Evolutionary conservation across 1,140 invertebrate species (phyloP), one percentile per base, ranked within the genome.

Genomic region (Tachypleus tridentatus): DNA sequence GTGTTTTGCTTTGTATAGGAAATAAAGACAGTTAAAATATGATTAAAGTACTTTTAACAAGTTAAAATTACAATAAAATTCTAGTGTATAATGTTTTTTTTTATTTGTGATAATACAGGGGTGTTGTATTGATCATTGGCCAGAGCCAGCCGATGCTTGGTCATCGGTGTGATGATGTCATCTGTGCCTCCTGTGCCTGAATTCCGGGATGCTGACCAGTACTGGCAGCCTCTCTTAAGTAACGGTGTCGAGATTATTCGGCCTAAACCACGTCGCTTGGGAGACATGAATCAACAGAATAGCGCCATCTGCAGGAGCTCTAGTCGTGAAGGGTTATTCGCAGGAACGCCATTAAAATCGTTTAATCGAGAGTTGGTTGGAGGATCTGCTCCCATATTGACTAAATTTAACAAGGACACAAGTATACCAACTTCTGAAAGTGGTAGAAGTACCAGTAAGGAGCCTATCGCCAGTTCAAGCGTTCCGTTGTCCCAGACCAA

Each of bases 171-270:
- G 66, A 68, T 49, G 50, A 70, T 69, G 67, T 66, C 69, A 11
- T 68, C 69, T 8, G 47, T 8, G 10, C 73, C 70, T 61, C 75
- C 77, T 9, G 76, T 78, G 63, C 74, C 77, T 7, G 76, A 78
- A 66, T 78, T 78, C 69, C 70, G 75, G 58, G 76, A 77, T 65
- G 81, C 82, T 64, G 82, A 83, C 73, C 82, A 84, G 72, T 78
- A 84, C 69, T 81, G 82, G 67, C 83, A 83, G 65, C 83, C 84
- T 11, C 75, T 85, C 65, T 84, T 83, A 75, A 83, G 83, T 63
- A 81, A 84, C 66, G 86, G 85, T 70, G 87, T 90, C 77, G 88
- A 92, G 76, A 91, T 92, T 74, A 82, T 92, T 63, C 79, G 89
- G 69, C 89, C 89, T 7, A 92, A 91, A 76, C 89, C 89, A 4